Percentiles rank a stretch among this genome's conserved stretches.
phyloP scores from a whole-genome alignment of 2,113 vertebrate genomes.

The Candoia aspera region DNA sequence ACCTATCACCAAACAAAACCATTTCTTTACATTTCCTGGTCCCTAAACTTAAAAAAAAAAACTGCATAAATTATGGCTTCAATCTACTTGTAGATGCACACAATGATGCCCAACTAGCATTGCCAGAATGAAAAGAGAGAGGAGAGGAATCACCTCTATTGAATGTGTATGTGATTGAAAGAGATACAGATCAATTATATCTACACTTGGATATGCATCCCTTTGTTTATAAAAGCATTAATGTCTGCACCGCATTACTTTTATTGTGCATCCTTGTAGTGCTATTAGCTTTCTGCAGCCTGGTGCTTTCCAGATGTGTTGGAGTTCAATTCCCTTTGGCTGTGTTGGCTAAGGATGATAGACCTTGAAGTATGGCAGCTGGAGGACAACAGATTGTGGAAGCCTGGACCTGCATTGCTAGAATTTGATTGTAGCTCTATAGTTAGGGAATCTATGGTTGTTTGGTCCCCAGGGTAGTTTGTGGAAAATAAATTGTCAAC shows the following conservation, averaged over 20 bases:
- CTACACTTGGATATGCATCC: background rate
- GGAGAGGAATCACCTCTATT: background rate
- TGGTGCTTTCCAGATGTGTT: background rate
- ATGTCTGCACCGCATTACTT: background rate
- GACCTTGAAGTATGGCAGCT: background rate
- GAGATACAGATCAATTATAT: background rate
- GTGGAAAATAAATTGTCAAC: background rate
- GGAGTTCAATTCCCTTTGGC: background rate
- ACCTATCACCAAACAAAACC: slow-evolving; percentile 17
- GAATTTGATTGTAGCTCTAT: background rate
- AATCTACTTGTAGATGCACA: background rate
- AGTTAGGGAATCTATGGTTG: slow-evolving; percentile 37
- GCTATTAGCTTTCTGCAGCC: background rate
- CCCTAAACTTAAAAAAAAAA: slow-evolving; percentile 17
- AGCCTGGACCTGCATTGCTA: background rate
- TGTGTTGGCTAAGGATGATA: background rate
- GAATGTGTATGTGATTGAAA: background rate
- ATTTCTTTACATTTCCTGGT: slow-evolving; percentile 31
- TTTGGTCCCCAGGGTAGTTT: slow-evolving; percentile 63
- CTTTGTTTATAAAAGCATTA: background rate
- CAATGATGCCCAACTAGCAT: background rate
- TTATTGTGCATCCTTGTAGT: background rate
- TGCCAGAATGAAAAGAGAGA: background rate
- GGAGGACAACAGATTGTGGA: background rate
- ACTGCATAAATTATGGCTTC: background rate